Evolutionary conservation across 2,113 vertebrate species (phyloP).

Genomic region (Pyxicephalus adspersus): DNA sequence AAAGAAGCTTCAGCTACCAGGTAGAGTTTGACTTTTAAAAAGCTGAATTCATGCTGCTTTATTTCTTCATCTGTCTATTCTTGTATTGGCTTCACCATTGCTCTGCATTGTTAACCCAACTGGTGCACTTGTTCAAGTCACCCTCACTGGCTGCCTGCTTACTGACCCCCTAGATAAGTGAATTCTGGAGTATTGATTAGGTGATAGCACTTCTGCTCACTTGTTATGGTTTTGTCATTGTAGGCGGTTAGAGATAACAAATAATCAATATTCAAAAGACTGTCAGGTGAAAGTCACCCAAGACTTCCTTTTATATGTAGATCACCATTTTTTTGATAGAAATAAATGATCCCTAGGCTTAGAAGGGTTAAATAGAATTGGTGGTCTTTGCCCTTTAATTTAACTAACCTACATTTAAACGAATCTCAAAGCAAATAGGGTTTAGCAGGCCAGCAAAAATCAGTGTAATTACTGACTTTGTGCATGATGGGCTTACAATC

Average conservation of each 20-base stretch:
- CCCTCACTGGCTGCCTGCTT: too few relatives aligned
- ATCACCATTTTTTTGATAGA: too few relatives aligned
- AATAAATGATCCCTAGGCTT: too few relatives aligned
- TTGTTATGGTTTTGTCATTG: not conserved
- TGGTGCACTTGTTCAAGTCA: not conserved
- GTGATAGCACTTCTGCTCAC: not conserved
- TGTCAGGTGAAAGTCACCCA: not conserved
- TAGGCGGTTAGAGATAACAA: not conserved
- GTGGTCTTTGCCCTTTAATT: not conserved
- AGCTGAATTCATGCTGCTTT: conserved; percentile 1
- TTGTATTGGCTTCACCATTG: too few relatives aligned
- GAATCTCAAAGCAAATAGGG: not conserved
- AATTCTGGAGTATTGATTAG: conserved; percentile 25
- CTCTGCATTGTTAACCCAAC: too few relatives aligned
- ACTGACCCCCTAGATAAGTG: not conserved
- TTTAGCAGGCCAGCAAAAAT: not conserved
- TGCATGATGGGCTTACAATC: not conserved
- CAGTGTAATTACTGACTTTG: not conserved
- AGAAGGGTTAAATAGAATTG: not conserved
- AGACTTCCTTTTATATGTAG: too few relatives aligned
- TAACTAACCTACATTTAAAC: not conserved
- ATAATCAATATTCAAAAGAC: not conserved
- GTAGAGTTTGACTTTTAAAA: conserved; percentile 70
- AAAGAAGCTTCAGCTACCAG: conserved; percentile 68
- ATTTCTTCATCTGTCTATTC: not conserved